Base-by-base conservation (phyloP, 2,888 invertebrate species). In the Volucella zonaria region DNA sequence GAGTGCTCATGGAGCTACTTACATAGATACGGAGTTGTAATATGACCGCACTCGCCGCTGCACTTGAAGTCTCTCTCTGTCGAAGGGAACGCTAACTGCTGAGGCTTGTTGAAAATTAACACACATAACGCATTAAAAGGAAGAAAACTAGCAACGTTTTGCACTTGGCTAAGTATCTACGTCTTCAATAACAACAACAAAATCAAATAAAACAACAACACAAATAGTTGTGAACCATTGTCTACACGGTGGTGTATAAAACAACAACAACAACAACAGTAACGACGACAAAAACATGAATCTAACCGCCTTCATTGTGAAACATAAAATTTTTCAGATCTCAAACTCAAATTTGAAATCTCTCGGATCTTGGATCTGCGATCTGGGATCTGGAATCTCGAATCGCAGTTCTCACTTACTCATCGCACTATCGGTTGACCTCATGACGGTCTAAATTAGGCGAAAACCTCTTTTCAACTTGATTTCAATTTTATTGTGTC, bases 391-490 rank as follows among this genome's bases (percentile, higher is more conserved):
- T 23, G 0, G 3, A 23, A 23, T 23, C 23, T 31, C 6, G 31
- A 6, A 31, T 31, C 31, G 6, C 31, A 31, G 85, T 77, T 81
- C 85, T 85, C 81, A 81, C 85, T 85, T 85, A 85, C 85, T 85
- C 85, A 85, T 81, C 85, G 76, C 81, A 75, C 76, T 76, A 77
- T 81, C 47, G 76, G 81, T 81, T 85, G 85, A 85, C 85, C 85
- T 85, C 81, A 80, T 70, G 85, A 45, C 62, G 47, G 62, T 77
- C 85, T 80, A 12, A 85, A 85, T 75, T 85, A 81, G 85, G 85
- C 77, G 76, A 85, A 76, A 85, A 76, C 81, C 58, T 81, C 76
- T 77, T 85, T 85, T 85, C 81, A 76, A 85, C 73, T 80, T 67
- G 67, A 75, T 85, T 79, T 71, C 66, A 77, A 67, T 76, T 81